Conservation (phyloP, 2,888 invertebrate genomes). For the Periphyllus acericola region DNA sequence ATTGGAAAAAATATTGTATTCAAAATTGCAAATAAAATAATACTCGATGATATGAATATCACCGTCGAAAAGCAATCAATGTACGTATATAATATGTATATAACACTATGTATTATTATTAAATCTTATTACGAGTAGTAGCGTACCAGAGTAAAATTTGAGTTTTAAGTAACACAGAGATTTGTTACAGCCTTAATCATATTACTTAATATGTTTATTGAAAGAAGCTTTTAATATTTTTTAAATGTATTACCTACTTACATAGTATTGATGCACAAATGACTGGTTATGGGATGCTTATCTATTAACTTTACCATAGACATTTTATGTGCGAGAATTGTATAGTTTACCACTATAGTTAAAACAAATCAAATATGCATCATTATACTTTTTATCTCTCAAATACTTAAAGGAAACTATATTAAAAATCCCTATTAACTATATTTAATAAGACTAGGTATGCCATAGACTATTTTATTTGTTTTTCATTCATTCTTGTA, state of each 20-base stretch:
- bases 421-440: not conserved
- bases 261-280: too few species aligned
- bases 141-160: too few species aligned
- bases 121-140: too few species aligned
- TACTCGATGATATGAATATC: constrained; percentile 46
- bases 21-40: constrained; percentile 22
- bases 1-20: constrained; percentile 27
- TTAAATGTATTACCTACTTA: too few species aligned
- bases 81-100: constrained; percentile 21
- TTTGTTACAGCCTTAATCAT: too few species aligned
- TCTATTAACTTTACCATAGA: not conserved
- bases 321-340: not conserved
- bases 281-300: too few species aligned
- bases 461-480: not conserved
- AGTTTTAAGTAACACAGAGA: too few species aligned
- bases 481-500: not conserved
- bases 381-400: not conserved
- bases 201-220: not conserved
- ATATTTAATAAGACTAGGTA: not conserved
- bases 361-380: not conserved
- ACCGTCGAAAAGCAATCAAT: constrained; percentile 43
- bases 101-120: too few species aligned
- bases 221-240: not conserved
- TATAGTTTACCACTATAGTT: not conserved
- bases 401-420: not conserved